Conservation (phyloP, 1,140 invertebrate species). For the Olivierus martensii region DNA sequence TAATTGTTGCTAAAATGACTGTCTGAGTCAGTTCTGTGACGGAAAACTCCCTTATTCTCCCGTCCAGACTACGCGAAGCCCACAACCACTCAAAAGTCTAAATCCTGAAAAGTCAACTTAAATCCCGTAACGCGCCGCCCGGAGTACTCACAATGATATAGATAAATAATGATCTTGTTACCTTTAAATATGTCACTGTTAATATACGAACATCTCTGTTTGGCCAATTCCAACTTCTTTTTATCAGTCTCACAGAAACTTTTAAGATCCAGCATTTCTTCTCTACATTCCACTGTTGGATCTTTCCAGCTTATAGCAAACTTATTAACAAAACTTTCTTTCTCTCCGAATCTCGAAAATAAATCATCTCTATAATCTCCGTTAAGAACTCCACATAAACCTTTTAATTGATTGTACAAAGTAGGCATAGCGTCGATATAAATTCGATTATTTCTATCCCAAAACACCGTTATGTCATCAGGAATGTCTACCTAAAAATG, state of each 20-base stretch:
- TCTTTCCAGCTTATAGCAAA: constrained; percentile 83
- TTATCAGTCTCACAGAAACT: background rate
- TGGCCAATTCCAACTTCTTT: background rate
- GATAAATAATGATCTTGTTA: too few species aligned
- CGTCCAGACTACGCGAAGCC: too few species aligned
- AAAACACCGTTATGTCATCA: constrained; percentile 63
- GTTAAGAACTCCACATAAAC: constrained; percentile 79
- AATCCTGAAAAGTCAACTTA: too few species aligned
- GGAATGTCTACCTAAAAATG: constrained; percentile 53
- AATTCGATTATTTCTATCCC: constrained; percentile 63
- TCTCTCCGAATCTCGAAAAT: constrained; percentile 63
- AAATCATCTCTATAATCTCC: constrained; percentile 76
- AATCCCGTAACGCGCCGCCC: too few species aligned
- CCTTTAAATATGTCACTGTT: background rate
- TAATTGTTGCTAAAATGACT: too few species aligned
- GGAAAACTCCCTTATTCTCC: too few species aligned
- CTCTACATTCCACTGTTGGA: constrained; percentile 46
- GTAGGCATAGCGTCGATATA: constrained; percentile 63
- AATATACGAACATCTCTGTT: background rate
- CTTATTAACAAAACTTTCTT: constrained; percentile 42
- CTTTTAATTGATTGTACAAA: constrained; percentile 46
- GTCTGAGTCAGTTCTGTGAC: too few species aligned
- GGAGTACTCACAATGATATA: too few species aligned
- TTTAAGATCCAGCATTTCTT: background rate
- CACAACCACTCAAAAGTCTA: too few species aligned